These are phyloP conservation scores for Scaptomyza hsui DNA, from an alignment of 1,140 invertebrate genomes.

Conservation along the genomic window DNA sequence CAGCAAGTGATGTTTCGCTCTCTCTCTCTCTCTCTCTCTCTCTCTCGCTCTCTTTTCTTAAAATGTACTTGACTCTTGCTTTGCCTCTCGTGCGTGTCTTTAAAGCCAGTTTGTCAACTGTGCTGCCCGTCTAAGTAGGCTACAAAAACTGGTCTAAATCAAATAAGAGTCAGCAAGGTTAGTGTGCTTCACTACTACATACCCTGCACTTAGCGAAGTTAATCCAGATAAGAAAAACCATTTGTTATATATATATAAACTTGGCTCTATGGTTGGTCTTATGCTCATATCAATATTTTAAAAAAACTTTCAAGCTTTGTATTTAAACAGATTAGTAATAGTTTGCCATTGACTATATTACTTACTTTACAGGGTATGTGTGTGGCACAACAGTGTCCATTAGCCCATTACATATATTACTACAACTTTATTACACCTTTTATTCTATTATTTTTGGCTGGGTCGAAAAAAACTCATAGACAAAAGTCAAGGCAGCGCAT, in stretches of 20 bases:
- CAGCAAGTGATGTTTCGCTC: conserved; percentile 25
- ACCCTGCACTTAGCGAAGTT: background rate
- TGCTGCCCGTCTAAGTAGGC: conserved; percentile 30
- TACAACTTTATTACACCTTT: conserved; percentile 7
- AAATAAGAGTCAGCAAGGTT: conserved; percentile 12
- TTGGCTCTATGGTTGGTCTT: too few species aligned
- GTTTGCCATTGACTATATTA: too few species aligned
- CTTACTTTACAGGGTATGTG: conserved; percentile 3
- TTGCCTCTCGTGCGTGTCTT: conserved; percentile 37
- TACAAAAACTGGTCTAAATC: conserved; percentile 26
- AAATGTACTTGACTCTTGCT: background rate
- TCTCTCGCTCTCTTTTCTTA: background rate
- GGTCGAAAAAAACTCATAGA: conserved; percentile 13
- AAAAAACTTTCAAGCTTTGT: too few species aligned
- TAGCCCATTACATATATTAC: background rate
- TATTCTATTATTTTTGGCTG: conserved; percentile 5
- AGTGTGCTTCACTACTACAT: background rate
- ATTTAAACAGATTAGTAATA: too few species aligned
- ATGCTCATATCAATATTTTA: too few species aligned
- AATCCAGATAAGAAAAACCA: too few species aligned
- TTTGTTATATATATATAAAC: too few species aligned
- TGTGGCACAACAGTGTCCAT: background rate
- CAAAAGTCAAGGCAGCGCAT: conserved; percentile 39
- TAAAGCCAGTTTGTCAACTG: conserved; percentile 69
- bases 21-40: background rate